phyloP scores from a whole-genome alignment of 1,140 invertebrate species.

The Rhagoletis pomonella region DNA sequence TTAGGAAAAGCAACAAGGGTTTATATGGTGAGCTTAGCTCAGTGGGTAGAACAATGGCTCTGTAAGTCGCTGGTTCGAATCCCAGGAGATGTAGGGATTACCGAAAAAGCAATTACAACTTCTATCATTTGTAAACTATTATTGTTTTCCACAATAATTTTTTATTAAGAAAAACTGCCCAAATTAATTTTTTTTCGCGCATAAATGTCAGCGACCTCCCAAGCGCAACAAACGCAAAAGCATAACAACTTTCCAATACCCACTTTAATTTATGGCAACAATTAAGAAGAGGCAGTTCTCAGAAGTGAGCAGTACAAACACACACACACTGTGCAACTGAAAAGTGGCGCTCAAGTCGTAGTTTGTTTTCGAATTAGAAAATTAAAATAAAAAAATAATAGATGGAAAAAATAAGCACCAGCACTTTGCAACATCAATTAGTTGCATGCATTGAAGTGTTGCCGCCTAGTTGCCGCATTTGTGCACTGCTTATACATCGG shows the following conservation, averaged over 20 bases:
- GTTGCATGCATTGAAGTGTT: constrained; percentile 46
- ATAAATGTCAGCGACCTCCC: constrained; percentile 15
- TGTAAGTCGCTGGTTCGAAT: no score
- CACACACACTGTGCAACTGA: not conserved
- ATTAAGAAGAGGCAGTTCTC: constrained; percentile 6
- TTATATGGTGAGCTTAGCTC: no score
- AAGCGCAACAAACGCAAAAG: no score
- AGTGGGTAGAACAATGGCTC: no score
- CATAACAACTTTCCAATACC: no score
- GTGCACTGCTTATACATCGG: not conserved
- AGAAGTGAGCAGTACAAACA: constrained; percentile 8
- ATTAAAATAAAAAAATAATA: not conserved
- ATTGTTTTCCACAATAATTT: no score
- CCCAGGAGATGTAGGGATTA: no score
- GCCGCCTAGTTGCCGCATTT: not conserved
- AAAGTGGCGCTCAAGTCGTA: constrained; percentile 17
- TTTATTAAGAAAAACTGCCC: no score
- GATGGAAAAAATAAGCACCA: not conserved
- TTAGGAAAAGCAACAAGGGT: no score
- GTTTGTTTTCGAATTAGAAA: not conserved
- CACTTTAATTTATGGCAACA: not conserved
- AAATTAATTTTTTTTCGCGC: not conserved
- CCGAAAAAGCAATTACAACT: no score
- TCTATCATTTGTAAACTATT: no score
- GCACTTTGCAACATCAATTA: constrained; percentile 50